These are phyloP conservation scores for Lasioglossum oenotherae DNA, from an alignment of 2,888 invertebrate species.

Conservation along the genomic window DNA sequence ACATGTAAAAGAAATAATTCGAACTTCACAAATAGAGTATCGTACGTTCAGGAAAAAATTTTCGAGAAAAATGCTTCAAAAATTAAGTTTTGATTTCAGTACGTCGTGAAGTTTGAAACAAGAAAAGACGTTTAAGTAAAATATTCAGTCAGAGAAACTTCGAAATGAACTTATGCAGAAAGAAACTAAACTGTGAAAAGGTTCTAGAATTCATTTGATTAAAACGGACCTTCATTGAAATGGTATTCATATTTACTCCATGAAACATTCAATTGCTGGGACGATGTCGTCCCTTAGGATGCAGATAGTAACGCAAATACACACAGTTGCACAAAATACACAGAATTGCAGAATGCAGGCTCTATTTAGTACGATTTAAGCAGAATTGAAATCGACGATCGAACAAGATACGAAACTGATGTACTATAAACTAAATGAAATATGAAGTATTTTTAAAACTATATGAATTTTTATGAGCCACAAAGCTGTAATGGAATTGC, in stretches of 20 bases:
- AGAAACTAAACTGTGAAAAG: background rate
- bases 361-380: background rate
- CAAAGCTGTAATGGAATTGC: too few relatives aligned
- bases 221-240: background rate
- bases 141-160: background rate
- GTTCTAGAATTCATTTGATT: background rate
- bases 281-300: background rate
- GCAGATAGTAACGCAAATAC: background rate
- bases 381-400: background rate
- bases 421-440: background rate
- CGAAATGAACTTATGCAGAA: background rate
- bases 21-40: too few relatives aligned
- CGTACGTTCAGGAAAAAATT: too few relatives aligned
- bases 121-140: background rate
- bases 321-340: background rate
- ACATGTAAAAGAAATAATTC: too few relatives aligned
- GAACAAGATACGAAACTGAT: background rate
- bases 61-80: background rate
- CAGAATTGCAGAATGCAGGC: background rate
- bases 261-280: background rate
- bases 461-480: background rate
- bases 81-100: background rate
- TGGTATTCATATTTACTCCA: background rate
- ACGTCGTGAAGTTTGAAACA: background rate
- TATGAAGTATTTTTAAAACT: background rate